Evolutionary conservation across 23 tunicate species (phyloP).

Genomic region (Trididemnum nubilum): DNA sequence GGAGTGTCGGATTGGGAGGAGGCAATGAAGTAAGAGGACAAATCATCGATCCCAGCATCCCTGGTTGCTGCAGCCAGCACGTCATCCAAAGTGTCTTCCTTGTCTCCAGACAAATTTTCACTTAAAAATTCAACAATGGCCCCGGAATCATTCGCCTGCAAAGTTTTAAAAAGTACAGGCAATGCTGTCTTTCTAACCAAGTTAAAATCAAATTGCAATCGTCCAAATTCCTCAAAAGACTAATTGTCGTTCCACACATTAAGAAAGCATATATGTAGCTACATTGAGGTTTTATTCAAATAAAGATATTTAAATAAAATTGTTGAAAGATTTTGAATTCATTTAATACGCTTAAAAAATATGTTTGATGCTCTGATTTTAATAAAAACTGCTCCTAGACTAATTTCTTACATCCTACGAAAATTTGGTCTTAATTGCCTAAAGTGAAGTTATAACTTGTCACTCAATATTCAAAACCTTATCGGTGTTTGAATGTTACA

Average conservation of each 20-base stretch:
- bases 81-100: conserved; percentile 20
- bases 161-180: no score
- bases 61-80: conserved; percentile 49
- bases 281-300: no score
- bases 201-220: neutral
- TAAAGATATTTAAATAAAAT: neutral
- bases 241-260: no score
- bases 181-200: no score
- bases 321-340: neutral
- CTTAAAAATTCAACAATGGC: neutral
- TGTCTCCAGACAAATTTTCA: neutral
- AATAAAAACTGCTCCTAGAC: neutral
- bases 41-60: conserved; percentile 37
- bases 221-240: neutral
- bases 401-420: neutral
- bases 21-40: neutral
- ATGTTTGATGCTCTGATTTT: neutral
- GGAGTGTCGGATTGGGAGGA: neutral
- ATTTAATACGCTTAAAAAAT: neutral
- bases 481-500: no score
- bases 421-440: neutral
- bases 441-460: no score
- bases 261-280: no score
- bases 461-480: no score
- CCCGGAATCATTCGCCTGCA: no score